Percentiles rank a stretch among this genome's conserved stretches.
phyloP scores from a whole-genome alignment of 1,140 invertebrate genomes.

The Whitmania pigra region DNA sequence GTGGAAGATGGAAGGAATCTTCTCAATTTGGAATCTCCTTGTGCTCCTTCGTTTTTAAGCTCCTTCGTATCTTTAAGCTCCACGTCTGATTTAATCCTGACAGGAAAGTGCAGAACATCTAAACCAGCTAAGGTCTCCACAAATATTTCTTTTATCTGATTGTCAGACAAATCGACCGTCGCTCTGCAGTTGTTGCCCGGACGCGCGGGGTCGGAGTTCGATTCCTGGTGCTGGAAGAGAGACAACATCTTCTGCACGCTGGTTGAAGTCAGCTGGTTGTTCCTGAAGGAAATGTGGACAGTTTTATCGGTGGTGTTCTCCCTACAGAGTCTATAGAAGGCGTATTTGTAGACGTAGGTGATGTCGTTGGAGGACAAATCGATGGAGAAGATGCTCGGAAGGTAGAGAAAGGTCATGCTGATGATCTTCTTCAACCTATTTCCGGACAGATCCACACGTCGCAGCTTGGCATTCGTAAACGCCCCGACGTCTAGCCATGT shows the following conservation, averaged over 20 bases:
- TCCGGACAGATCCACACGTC: slow-evolving; percentile 14
- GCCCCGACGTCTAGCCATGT: slow-evolving; percentile 21
- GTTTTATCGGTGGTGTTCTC: slow-evolving; percentile 2
- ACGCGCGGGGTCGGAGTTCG: too few relatives aligned
- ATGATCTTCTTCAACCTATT: slow-evolving; percentile 21
- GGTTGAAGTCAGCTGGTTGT: slow-evolving; percentile 14
- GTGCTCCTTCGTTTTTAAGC: background rate
- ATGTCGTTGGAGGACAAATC: slow-evolving; percentile 18
- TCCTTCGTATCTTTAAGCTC: too few relatives aligned
- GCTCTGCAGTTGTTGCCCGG: background rate
- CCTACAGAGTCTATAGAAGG: slow-evolving; percentile 20
- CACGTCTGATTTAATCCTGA: too few relatives aligned
- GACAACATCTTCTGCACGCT: slow-evolving; percentile 12
- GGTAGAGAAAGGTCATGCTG: slow-evolving; percentile 23
- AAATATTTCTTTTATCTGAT: slow-evolving; percentile 4
- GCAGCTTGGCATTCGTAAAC: slow-evolving; percentile 18
- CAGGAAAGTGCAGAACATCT: background rate
- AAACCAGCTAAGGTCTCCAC: slow-evolving; percentile 8
- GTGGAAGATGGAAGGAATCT: background rate
- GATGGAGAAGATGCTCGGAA: slow-evolving; percentile 12
- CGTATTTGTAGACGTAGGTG: slow-evolving; percentile 22
- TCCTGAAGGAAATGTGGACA: background rate
- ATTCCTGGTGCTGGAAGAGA: slow-evolving; percentile 20
- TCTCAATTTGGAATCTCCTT: background rate
- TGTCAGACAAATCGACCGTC: slow-evolving; percentile 16